These are phyloP conservation scores for Potamarius usumacintae DNA, from an alignment of 2,113 vertebrate species.

Conservation along the genomic window DNA sequence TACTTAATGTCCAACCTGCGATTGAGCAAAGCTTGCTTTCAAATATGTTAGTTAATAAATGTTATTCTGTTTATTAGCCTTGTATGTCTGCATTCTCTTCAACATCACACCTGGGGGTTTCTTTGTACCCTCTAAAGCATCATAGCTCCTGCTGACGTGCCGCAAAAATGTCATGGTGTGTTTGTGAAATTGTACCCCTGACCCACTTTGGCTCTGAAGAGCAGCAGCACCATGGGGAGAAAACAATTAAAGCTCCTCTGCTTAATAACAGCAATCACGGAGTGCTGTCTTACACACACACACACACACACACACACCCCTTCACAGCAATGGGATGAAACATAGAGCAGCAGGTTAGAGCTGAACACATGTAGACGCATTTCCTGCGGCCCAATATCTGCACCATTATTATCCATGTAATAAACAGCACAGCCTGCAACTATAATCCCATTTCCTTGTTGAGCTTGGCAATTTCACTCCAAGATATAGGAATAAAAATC, in stretches of 20 bases:
- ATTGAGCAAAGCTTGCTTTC: no score
- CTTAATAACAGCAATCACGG: conserved; percentile 51
- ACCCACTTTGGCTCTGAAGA: conserved; percentile 45
- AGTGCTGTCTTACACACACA: background rate
- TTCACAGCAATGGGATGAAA: background rate
- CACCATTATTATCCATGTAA: conserved; percentile 11
- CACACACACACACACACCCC: background rate
- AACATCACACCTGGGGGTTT: background rate
- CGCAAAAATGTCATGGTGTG: conserved; percentile 25
- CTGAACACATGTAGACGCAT: background rate
- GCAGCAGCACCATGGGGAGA: conserved; percentile 40
- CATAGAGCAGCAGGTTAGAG: conserved; percentile 14
- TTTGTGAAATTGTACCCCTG: conserved; percentile 29
- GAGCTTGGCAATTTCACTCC: conserved; percentile 12
- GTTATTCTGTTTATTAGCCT: background rate
- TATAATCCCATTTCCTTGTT: conserved; percentile 29
- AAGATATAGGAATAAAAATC: conserved; percentile 17
- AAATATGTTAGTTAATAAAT: background rate
- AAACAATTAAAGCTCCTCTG: conserved; percentile 52
- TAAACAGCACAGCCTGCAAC: conserved; percentile 14
- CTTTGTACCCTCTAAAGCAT: background rate
- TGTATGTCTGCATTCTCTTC: background rate
- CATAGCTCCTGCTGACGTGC: conserved; percentile 15
- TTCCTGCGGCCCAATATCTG: conserved; percentile 32
- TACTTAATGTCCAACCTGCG: background rate